These are phyloP conservation scores for Orcinus orca DNA, from an alignment of 2,113 vertebrate genomes.

Conservation along the genomic window DNA sequence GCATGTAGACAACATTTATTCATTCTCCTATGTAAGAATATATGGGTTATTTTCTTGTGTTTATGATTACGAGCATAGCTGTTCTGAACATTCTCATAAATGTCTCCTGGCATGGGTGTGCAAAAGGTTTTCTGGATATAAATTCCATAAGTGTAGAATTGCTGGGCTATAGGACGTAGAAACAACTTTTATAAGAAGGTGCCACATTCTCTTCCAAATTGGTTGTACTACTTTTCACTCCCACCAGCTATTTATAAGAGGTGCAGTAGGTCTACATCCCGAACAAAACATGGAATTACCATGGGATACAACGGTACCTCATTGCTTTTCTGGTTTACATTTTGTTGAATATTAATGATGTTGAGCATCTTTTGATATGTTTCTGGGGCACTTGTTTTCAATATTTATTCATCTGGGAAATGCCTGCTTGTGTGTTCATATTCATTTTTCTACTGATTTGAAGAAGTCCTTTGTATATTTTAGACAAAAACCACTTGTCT, in stretches of 20 bases:
- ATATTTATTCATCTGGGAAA: neutral
- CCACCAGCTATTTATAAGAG: neutral
- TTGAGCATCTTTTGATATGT: neutral
- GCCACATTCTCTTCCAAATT: neutral
- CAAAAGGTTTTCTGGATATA: neutral
- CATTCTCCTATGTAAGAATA: neutral
- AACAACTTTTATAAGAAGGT: neutral
- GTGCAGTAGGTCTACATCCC: neutral
- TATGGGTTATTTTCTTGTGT: neutral
- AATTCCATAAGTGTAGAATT: neutral
- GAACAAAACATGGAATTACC: neutral
- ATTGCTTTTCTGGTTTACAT: neutral
- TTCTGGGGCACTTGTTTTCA: neutral
- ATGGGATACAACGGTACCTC: neutral
- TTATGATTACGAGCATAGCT: neutral
- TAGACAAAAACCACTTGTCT: neutral
- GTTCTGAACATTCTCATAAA: neutral
- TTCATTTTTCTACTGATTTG: neutral
- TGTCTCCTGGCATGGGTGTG: neutral
- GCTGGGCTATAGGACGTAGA: neutral
- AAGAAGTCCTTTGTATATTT: neutral
- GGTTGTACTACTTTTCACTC: neutral
- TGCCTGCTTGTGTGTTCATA: neutral
- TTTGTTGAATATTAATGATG: neutral
- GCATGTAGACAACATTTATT: neutral